Conservation (phyloP, 1,140 invertebrate genomes). For the Sycobia sp. region DNA sequence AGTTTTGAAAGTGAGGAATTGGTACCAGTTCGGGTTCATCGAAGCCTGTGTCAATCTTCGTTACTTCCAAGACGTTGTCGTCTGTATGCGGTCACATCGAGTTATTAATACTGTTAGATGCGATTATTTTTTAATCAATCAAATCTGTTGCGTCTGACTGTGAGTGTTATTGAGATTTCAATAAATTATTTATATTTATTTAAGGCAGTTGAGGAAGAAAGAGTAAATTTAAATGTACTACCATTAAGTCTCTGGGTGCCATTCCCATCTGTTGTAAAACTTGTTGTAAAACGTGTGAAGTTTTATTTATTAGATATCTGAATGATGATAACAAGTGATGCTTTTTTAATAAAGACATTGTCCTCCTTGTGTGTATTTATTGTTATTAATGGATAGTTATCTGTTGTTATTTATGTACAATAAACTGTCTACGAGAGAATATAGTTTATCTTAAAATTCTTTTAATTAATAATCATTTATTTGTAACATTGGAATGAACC, state of each 20-base stretch:
- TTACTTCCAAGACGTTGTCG: too few relatives aligned
- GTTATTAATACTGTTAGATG: too few relatives aligned
- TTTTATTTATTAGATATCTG: background rate
- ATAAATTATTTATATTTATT: too few relatives aligned
- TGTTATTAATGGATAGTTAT: slow-evolving; percentile 28
- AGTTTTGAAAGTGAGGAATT: too few relatives aligned
- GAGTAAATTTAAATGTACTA: too few relatives aligned
- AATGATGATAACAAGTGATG: background rate
- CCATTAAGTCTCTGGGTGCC: slow-evolving; percentile 48
- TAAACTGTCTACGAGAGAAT: slow-evolving; percentile 8
- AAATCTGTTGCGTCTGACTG: too few relatives aligned
- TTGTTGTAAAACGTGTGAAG: slow-evolving; percentile 11
- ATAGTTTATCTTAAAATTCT: background rate
- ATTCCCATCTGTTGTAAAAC: slow-evolving; percentile 44
- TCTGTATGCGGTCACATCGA: too few relatives aligned
- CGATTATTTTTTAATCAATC: too few relatives aligned
- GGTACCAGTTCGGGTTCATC: too few relatives aligned
- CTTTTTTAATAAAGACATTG: background rate
- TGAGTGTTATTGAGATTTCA: too few relatives aligned
- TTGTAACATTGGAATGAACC: background rate
- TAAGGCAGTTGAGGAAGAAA: too few relatives aligned
- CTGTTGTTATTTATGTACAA: slow-evolving; percentile 19
- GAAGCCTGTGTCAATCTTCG: too few relatives aligned
- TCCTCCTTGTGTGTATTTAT: background rate
- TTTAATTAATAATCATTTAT: background rate